Conservation (phyloP, 2,113 vertebrate species). For the Chaetops frenatus region DNA sequence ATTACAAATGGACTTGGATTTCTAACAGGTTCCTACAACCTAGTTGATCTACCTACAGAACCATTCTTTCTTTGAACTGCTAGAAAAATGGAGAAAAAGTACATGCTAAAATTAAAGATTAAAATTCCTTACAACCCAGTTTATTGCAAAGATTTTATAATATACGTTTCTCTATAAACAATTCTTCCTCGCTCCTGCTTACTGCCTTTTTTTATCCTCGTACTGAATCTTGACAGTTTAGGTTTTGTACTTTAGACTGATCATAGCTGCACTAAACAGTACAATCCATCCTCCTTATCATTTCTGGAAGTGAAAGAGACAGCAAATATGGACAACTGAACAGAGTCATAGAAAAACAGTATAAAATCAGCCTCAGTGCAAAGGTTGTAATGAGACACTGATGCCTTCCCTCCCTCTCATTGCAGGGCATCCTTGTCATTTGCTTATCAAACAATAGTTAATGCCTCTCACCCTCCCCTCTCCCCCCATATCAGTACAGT, state of each 20-base stretch:
- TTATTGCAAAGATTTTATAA: neutral
- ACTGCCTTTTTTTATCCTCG: neutral
- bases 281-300: neutral
- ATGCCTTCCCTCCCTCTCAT: neutral
- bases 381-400: neutral
- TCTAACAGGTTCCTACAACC: neutral
- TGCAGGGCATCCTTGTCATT: neutral
- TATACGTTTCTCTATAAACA: neutral
- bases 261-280: neutral
- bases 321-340: neutral
- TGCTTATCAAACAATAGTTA: neutral
- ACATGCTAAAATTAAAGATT: neutral
- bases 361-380: neutral
- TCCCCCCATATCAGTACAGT: neutral
- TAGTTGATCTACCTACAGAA: neutral
- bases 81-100: neutral
- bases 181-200: neutral
- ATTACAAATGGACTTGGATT: neutral
- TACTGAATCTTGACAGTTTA: neutral
- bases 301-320: neutral
- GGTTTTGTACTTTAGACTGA: neutral
- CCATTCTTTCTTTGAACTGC: neutral
- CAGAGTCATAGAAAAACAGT: neutral
- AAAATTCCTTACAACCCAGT: neutral
- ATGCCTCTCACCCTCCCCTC: neutral